phyloP scores from a whole-genome alignment of 1,140 invertebrate genomes.

The Solen grandis region DNA sequence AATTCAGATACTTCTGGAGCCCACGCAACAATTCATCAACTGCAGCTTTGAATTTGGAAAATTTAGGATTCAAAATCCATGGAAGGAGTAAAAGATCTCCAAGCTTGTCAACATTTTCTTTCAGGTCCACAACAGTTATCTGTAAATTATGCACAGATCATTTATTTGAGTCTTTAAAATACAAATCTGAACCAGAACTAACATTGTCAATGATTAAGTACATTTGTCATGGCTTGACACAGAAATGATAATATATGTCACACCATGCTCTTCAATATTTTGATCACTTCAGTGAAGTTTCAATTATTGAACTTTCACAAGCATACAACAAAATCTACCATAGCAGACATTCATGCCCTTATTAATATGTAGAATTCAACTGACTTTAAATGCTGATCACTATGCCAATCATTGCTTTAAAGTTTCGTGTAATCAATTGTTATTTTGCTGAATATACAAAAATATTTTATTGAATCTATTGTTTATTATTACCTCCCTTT shows the following conservation, averaged over 20 bases:
- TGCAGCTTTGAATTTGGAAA: conserved; percentile 6
- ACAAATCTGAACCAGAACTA: background rate
- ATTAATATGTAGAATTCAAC: too few species aligned
- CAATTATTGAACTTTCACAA: too few species aligned
- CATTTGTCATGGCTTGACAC: background rate
- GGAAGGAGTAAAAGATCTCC: conserved; percentile 9
- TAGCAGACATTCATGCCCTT: too few species aligned
- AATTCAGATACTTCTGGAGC: conserved; percentile 2
- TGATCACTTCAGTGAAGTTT: too few species aligned
- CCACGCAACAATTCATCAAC: conserved; percentile 3
- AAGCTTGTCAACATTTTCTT: conserved; percentile 21
- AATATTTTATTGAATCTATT: too few species aligned
- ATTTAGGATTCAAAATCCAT: conserved; percentile 27
- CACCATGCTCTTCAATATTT: too few species aligned
- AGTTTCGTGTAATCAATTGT: too few species aligned
- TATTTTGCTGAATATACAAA: too few species aligned
- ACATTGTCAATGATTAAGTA: conserved; percentile 3
- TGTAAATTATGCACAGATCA: background rate
- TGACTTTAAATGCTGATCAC: too few species aligned
- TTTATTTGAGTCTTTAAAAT: conserved; percentile 12
- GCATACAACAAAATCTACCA: too few species aligned
- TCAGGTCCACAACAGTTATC: conserved; percentile 5
- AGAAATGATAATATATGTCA: conserved; percentile 4
- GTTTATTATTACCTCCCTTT: too few species aligned
- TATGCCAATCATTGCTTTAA: too few species aligned